Evolutionary conservation across 2,113 vertebrate genomes (phyloP), one percentile per base, ranked within the genome.

Genomic region (Eurypyga helias): DNA sequence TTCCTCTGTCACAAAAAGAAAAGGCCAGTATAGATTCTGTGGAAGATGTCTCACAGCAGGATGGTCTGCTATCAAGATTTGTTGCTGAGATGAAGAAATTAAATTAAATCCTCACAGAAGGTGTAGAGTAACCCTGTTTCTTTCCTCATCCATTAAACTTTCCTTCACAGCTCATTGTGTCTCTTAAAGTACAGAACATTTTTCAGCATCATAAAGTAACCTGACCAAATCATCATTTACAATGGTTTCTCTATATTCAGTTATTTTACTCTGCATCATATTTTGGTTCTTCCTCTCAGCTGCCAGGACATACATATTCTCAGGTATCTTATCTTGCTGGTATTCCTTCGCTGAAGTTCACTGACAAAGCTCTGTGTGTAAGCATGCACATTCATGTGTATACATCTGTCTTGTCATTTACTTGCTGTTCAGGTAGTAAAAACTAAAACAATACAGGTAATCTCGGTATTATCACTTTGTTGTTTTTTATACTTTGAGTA

Each of bases 21-120:
- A 75, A 89, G 11, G 18, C 26, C 2, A 0, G 5, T 33, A 4
- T 23, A 84, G 46, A 23, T 36, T 29, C 21, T 25, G 8, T 51
- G 45, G 46, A 75, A 75, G 12, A 38, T 5, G 4, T 69, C 20
- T 64, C 0, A 0, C 20, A 45, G 26, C 26, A 41, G 4, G 38
- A 45, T 46, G n/a, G 31, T 51, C 49, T 83, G 5, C 61, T 70
- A 69, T 5, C 23, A 54, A 26, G 60, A 54, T 73, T 45, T 70
- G 24, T 41, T 69, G n/a, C n/a, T 26, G 25, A 77, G 26, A 52
- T 83, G 4, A 73, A 73, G 5, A 45, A 79, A 52, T 61, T 4
- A 33, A 67, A 55, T 55, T 46, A 72, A 34, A 60, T 94, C 18
- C 21, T 95, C 5, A 5, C 3, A 49, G 49, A 36, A 83, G 29